A percentile compares a stretch with the other conserved stretches of the same genome.
These are phyloP conservation scores for Otocyon megalotis DNA, from an alignment of 2,113 vertebrate species.

Conservation along the genomic window DNA sequence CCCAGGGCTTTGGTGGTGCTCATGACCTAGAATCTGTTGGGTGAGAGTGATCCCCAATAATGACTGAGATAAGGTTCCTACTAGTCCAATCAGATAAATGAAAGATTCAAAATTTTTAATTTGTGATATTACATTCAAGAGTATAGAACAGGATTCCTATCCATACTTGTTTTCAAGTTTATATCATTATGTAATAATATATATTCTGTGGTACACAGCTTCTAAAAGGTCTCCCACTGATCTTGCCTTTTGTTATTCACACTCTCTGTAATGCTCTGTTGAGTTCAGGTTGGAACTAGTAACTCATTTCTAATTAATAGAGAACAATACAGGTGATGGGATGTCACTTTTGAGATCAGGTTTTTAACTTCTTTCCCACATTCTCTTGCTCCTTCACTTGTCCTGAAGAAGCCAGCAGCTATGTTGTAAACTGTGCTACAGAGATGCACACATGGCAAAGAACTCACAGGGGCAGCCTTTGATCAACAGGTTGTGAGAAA, in stretches of 20 bases:
- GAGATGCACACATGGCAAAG: not conserved
- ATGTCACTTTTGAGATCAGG: not conserved
- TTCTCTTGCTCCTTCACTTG: not conserved
- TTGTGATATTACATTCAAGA: not conserved
- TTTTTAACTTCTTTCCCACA: not conserved
- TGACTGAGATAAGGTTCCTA: not conserved
- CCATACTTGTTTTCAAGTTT: not conserved
- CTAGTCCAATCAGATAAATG: not conserved
- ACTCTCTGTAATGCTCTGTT: not conserved
- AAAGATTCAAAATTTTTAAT: not conserved
- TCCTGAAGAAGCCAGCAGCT: not conserved
- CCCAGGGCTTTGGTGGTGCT: not conserved
- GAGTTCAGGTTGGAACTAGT: not conserved
- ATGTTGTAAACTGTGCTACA: not conserved
- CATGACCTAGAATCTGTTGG: not conserved
- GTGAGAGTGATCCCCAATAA: not conserved
- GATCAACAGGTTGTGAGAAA: not conserved
- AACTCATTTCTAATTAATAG: not conserved
- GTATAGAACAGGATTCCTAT: not conserved
- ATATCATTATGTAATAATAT: not conserved
- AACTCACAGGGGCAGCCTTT: not conserved
- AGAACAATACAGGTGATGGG: not conserved
- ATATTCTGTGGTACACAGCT: not conserved
- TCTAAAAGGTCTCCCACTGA: not conserved
- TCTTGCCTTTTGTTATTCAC: not conserved